Evolutionary conservation across 1,140 invertebrate genomes (phyloP).

Genomic region (Bombus cullumanus): DNA sequence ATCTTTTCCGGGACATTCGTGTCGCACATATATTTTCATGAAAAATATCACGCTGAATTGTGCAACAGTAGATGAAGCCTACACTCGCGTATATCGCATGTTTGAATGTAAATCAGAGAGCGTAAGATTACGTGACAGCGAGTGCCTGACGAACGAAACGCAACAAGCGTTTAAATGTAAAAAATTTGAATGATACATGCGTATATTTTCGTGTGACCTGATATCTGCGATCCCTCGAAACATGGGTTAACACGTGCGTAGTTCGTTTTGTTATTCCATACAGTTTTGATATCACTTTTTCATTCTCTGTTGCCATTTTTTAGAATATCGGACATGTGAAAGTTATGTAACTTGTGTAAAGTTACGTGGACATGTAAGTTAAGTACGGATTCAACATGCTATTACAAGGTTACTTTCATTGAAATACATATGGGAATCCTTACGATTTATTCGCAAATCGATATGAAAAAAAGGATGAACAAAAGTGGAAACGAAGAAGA

Average conservation of each 20-base stretch:
- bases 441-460: too few species aligned
- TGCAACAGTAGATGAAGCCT: slow-evolving; percentile 33
- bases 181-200: not conserved
- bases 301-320: too few species aligned
- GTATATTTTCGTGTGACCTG: not conserved
- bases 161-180: not conserved
- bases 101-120: slow-evolving; percentile 27
- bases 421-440: too few species aligned
- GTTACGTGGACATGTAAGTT: too few species aligned
- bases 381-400: too few species aligned
- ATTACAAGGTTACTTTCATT: too few species aligned
- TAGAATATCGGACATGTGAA: too few species aligned
- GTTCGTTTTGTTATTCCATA: not conserved
- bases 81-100: slow-evolving; percentile 31
- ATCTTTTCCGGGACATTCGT: slow-evolving; percentile 15
- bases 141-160: not conserved
- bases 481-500: too few species aligned
- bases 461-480: too few species aligned
- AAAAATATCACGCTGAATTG: slow-evolving; percentile 43
- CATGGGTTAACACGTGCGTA: not conserved
- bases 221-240: not conserved
- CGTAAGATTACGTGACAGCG: slow-evolving; percentile 45
- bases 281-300: not conserved
- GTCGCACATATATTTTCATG: slow-evolving; percentile 25
- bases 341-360: too few species aligned